Conservation (phyloP, 1,140 invertebrate species). For the Trichonephila inaurata region DNA sequence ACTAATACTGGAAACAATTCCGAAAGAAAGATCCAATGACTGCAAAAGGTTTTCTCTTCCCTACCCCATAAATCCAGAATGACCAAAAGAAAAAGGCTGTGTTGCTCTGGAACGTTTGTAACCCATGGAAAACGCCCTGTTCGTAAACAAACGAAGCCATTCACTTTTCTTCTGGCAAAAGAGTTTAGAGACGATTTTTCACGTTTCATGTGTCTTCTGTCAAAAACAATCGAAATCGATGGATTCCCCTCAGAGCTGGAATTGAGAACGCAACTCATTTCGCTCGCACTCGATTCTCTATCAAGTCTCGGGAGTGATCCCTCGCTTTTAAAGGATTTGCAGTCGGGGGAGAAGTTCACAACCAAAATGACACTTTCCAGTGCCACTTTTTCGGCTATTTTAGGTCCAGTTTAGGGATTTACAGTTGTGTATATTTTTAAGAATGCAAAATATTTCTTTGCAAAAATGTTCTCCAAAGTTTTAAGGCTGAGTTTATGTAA, state of each 20-base stretch:
- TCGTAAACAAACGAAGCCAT: no score
- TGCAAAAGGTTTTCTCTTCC: no score
- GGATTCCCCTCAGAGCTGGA: slow-evolving; percentile 6
- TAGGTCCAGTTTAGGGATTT: background rate
- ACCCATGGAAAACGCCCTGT: no score
- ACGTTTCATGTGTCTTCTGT: slow-evolving; percentile 9
- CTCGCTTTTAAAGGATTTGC: slow-evolving; percentile 10
- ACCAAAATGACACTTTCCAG: background rate
- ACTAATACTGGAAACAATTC: no score
- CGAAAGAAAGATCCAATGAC: no score
- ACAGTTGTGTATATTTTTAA: background rate
- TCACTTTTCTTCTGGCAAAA: no score
- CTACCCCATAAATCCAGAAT: no score
- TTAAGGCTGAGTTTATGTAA: no score
- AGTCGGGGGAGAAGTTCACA: background rate
- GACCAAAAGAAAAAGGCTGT: no score
- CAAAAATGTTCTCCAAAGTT: no score
- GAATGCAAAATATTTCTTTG: no score
- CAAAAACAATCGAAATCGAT: slow-evolving; percentile 58
- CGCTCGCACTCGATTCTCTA: background rate
- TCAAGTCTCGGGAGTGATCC: background rate
- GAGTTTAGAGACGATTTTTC: slow-evolving; percentile 15
- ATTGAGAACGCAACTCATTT: slow-evolving; percentile 29
- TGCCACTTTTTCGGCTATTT: background rate
- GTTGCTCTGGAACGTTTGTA: no score